These are phyloP conservation scores for Micronycteris hirsuta DNA, from an alignment of 2,113 vertebrate species.

Conservation along the genomic window DNA sequence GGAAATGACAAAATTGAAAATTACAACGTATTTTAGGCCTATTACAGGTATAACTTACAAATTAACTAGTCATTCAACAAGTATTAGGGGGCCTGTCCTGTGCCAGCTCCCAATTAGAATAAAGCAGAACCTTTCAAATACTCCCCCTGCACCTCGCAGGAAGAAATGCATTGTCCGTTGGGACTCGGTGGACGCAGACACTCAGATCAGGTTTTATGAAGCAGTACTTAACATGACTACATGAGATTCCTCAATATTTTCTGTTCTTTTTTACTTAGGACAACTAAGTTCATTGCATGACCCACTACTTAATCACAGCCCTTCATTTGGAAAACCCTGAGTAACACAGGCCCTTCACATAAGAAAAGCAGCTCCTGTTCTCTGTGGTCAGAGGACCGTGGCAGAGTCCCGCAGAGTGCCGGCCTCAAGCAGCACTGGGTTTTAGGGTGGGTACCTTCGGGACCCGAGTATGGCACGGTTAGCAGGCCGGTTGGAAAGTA, in stretches of 20 bases:
- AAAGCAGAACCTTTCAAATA: background rate
- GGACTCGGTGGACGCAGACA: background rate
- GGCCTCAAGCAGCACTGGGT: background rate
- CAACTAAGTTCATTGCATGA: background rate
- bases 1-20: background rate
- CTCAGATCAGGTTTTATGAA: background rate
- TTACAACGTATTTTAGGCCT: background rate
- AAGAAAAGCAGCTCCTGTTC: background rate
- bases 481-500: background rate
- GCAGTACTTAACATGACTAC: no score
- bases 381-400: fast-evolving
- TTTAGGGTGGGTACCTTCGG: background rate
- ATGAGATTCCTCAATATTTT: background rate
- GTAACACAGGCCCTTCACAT: background rate
- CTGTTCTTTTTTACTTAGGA: background rate
- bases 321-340: background rate
- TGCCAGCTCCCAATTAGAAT: background rate
- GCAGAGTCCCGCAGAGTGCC: background rate
- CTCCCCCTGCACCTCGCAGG: background rate
- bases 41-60: background rate
- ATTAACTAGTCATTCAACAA: background rate
- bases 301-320: background rate
- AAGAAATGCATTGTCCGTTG: background rate
- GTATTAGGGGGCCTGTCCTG: background rate
- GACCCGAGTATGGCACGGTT: background rate